phyloP scores from a whole-genome alignment of 2,888 invertebrate species.

The Trilocha varians region DNA sequence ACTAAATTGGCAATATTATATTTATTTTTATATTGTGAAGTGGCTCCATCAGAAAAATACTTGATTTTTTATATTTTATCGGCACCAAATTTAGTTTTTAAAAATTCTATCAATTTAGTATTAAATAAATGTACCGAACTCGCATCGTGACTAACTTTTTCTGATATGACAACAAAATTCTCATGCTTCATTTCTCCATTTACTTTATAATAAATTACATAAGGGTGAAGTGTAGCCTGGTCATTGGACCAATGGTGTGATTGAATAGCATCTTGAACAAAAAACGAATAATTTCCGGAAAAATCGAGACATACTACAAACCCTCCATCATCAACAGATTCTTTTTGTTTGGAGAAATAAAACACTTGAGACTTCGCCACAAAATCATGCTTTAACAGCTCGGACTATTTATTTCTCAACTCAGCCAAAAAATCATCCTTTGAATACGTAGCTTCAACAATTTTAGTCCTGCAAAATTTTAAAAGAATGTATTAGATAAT shows the following conservation, averaged over 20 bases:
- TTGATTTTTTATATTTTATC: constrained; percentile 2
- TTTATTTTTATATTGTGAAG: constrained; percentile 3
- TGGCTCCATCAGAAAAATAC: constrained; percentile 2
- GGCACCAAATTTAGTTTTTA: constrained; percentile 3
- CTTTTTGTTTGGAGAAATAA: constrained; percentile 2
- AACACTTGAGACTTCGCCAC: constrained; percentile 1
- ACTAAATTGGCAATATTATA: constrained; percentile 3
- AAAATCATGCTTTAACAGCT: constrained; percentile 2
- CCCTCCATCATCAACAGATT: constrained; percentile 2
- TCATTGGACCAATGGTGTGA: constrained; percentile 3
- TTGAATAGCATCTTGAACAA: constrained; percentile 2
- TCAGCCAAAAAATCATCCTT: constrained; percentile 2
- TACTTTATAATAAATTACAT: constrained; percentile 2
- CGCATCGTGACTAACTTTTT: constrained; percentile 2
- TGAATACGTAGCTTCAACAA: constrained; percentile 1
- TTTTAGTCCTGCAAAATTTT: constrained; percentile 2
- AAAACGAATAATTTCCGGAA: constrained; percentile 2
- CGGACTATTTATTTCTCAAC: constrained; percentile 1
- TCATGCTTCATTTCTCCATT: constrained; percentile 3
- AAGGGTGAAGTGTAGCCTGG: constrained; percentile 2
- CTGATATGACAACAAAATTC: constrained; percentile 2
- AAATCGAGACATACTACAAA: constrained; percentile 1
- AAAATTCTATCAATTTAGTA: constrained; percentile 3
- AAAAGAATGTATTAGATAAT: constrained; percentile 2
- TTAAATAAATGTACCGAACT: constrained; percentile 3